A percentile compares a stretch with the other conserved stretches of the same genome.
phyloP scores from a whole-genome alignment of 1,140 invertebrate genomes.

The Brachionus calyciflorus region DNA sequence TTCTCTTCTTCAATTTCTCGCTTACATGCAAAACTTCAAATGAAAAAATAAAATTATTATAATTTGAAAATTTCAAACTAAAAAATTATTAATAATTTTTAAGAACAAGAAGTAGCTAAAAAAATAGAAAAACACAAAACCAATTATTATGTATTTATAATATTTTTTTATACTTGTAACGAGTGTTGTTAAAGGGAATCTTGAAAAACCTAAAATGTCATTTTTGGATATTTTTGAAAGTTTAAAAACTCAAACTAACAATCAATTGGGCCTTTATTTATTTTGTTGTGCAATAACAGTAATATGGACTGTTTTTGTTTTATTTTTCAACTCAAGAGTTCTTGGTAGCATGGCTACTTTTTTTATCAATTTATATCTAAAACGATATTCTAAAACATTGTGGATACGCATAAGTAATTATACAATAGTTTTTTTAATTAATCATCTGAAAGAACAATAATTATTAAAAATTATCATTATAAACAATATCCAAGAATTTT shows the following conservation, averaged over 20 bases:
- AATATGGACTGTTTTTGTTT: constrained; percentile 86
- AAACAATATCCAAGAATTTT: too few relatives aligned
- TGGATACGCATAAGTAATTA: constrained; percentile 77
- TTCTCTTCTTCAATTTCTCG: too few relatives aligned
- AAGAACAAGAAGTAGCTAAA: too few relatives aligned
- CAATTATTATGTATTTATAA: too few relatives aligned
- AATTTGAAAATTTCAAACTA: too few relatives aligned
- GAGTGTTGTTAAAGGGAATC: background rate
- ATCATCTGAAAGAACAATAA: constrained; percentile 45
- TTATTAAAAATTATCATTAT: too few relatives aligned
- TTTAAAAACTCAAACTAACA: constrained; percentile 41
- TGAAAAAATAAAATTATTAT: too few relatives aligned
- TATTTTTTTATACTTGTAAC: background rate
- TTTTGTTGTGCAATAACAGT: constrained; percentile 61
- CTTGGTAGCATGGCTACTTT: constrained; percentile 83
- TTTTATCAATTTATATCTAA: constrained; percentile 79
- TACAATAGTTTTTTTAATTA: constrained; percentile 47
- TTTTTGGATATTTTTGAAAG: constrained; percentile 17
- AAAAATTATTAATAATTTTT: too few relatives aligned
- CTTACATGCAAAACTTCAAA: too few relatives aligned
- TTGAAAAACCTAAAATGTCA: background rate
- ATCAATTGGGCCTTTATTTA: constrained; percentile 39
- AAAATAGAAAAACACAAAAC: too few relatives aligned
- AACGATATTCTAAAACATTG: constrained; percentile 68
- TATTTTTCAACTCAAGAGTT: constrained; percentile 89